A percentile compares a stretch with the other conserved stretches of the same genome.
These are phyloP conservation scores for Drosophila nr. medialis DNA, from an alignment of 2,888 invertebrate genomes.

Conservation along the genomic window DNA sequence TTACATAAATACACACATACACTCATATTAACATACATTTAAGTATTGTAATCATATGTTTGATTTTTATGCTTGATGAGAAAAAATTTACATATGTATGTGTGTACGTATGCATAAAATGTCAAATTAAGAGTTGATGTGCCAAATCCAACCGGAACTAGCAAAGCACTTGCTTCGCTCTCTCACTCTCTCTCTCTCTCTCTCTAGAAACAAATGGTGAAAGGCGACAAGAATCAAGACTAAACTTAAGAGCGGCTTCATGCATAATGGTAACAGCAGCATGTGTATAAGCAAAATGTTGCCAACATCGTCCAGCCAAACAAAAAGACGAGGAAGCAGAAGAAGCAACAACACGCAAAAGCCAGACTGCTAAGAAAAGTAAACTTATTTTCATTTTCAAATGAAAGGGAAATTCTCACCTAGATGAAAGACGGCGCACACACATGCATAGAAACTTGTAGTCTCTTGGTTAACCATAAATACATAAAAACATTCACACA, in stretches of 20 bases:
- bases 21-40: conserved; percentile 2
- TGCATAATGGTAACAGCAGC: conserved; percentile 5
- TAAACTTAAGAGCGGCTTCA: conserved; percentile 24
- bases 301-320: conserved; percentile 9
- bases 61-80: conserved; percentile 28
- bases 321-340: background rate
- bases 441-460: conserved; percentile 18
- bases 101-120: conserved; percentile 26
- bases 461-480: conserved; percentile 28
- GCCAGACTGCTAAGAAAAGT: conserved; percentile 66
- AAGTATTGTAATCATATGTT: conserved; percentile 39
- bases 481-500: conserved; percentile 18
- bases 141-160: conserved; percentile 57
- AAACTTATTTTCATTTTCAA: conserved; percentile 83
- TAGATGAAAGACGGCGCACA: conserved; percentile 57
- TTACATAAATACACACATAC: conserved; percentile 32
- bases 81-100: background rate
- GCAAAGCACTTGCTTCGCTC: conserved; percentile 3
- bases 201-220: conserved; percentile 1
- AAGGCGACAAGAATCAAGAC: conserved; percentile 28
- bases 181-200: background rate
- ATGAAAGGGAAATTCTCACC: conserved; percentile 83
- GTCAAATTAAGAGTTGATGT: conserved; percentile 48
- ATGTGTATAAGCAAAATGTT: conserved; percentile 31
- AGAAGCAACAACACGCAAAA: conserved; percentile 13